Percentiles rank a stretch among this genome's conserved stretches.
These are phyloP conservation scores for Halocaridina rubra DNA, from an alignment of 2,888 invertebrate species.

Conservation along the genomic window DNA sequence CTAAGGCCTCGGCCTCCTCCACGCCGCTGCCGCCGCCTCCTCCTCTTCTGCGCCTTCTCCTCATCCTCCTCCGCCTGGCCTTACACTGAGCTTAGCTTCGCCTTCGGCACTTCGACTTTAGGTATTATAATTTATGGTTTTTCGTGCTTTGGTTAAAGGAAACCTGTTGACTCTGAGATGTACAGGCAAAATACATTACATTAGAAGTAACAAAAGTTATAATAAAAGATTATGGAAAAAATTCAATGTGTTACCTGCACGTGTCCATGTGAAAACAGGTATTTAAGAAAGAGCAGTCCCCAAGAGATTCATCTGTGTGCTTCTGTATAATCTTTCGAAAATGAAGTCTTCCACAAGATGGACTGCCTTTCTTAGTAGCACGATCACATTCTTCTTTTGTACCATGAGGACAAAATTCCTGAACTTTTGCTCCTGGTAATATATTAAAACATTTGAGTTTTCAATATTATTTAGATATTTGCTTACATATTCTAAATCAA, in stretches of 20 bases:
- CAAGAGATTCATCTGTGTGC: slow-evolving; percentile 93
- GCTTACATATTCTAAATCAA: no score
- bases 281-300: slow-evolving; percentile 97
- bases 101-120: no score
- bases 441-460: no score
- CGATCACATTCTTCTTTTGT: slow-evolving; percentile 86
- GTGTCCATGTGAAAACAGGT: slow-evolving; percentile 99
- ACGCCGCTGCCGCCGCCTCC: not conserved
- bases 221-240: no score
- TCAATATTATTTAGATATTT: no score
- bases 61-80: not conserved
- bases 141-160: no score
- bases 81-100: not conserved
- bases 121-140: no score
- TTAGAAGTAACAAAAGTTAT: no score
- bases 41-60: not conserved
- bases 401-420: slow-evolving; percentile 96
- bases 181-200: no score
- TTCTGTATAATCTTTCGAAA: slow-evolving; percentile 96
- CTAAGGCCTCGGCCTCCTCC: not conserved
- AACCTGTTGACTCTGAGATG: no score
- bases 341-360: slow-evolving; percentile 86
- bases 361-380: slow-evolving; percentile 68
- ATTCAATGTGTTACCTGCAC: no score
- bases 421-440: slow-evolving; percentile 68